phyloP scores from a whole-genome alignment of 2,888 invertebrate genomes.

The Willowsia nigromaculata region DNA sequence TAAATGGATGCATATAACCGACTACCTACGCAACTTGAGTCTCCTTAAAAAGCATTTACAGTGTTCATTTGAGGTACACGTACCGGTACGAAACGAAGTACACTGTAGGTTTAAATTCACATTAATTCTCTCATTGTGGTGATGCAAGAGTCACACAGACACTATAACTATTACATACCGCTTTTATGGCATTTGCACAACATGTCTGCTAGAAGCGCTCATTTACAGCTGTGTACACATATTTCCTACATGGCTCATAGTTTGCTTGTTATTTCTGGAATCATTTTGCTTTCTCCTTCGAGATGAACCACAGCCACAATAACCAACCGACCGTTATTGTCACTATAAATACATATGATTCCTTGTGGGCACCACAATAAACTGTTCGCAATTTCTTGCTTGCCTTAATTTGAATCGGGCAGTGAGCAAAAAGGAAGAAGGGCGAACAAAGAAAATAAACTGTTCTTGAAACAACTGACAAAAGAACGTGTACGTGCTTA shows the following conservation, averaged over 20 bases:
- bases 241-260: not conserved
- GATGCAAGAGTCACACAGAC: not conserved
- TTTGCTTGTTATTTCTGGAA: slow-evolving; percentile 2
- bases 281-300: slow-evolving; percentile 9
- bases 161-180: no score
- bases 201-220: not conserved
- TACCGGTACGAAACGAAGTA: no score
- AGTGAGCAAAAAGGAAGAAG: not conserved
- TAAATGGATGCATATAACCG: no score
- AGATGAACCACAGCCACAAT: slow-evolving; percentile 26
- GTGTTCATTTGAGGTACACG: no score
- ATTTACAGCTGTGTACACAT: slow-evolving; percentile 18
- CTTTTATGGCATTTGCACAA: not conserved
- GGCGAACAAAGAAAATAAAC: slow-evolving; percentile 31
- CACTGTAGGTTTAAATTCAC: not conserved
- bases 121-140: not conserved
- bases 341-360: slow-evolving; percentile 40
- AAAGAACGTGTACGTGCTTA: slow-evolving; percentile 15
- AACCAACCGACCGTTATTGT: slow-evolving; percentile 21
- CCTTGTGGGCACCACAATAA: slow-evolving; percentile 26
- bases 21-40: no score
- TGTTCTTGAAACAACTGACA: slow-evolving; percentile 22
- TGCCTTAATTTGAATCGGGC: not conserved
- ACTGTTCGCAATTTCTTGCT: not conserved
- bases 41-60: no score